Evolutionary conservation across 2,113 vertebrate species (phyloP), one percentile per base, ranked within the genome.

Genomic region (Numida meleagris): DNA sequence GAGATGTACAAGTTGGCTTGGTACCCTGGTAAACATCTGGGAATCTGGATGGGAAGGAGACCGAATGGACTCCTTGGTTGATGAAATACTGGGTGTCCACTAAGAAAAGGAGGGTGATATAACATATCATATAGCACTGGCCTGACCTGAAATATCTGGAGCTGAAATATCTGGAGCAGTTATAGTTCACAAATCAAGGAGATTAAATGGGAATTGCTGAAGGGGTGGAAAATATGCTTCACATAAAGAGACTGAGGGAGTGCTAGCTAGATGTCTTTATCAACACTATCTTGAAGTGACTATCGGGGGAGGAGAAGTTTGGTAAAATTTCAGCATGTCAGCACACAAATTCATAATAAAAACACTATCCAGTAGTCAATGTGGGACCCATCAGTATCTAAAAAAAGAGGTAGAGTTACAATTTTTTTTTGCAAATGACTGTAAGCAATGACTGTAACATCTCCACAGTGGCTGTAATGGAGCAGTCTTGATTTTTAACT

Each of bases 41-140:
- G 48, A 76, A 9, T 2, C 46, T n/a, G 0, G 0, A 11, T 9
- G 45, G 42, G 53, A 31, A 8, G 13, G 27, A 48, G n/a, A 23
- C 20, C 16, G 38, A 75, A 59, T 3, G 11, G 59, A 63, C 84
- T 59, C 51, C 46, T 67, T 61, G 65, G 38, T 25, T 86, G 43
- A 42, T 71, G 50, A 86, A 88, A 90, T 46, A 42, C 40, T 66
- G 77, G 36, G 29, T 43, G 29, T 57, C 33, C 73, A 72, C 12
- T 14, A 50, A 57, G 77, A 78, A 59, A 0, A 82, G 43, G 72
- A 82, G 59, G 33, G 43, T 38, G 57, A 84, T 58, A n/a, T n/a
- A 80, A 46, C 27, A 65, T 38, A n/a, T 27, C 9, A 33, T 62
- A 57, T 76, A 73, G 48, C 25, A 38, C 20, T 67, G 78, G 17